Conservation (phyloP, 2,113 vertebrate species). For the Amazona vittata region DNA sequence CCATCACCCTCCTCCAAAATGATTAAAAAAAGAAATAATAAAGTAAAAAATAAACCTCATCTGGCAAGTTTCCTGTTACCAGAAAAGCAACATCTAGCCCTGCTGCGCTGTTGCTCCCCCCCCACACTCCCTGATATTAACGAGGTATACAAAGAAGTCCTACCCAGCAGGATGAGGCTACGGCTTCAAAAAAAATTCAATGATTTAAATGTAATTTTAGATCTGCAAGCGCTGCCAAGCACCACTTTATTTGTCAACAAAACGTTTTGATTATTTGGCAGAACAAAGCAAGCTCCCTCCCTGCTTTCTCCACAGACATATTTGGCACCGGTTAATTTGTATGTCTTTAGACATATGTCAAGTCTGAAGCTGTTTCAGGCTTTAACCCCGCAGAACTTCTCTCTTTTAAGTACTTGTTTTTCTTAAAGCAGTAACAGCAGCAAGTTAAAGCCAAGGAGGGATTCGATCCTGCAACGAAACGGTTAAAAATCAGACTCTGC, state of each 20-base stretch:
- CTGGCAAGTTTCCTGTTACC: not conserved
- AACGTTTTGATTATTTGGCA: constrained; percentile 50
- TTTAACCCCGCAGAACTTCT: constrained; percentile 15
- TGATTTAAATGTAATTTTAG: constrained; percentile 36
- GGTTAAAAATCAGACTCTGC: constrained; percentile 70
- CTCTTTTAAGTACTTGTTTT: constrained; percentile 24
- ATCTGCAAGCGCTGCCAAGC: constrained; percentile 20
- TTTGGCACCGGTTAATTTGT: constrained; percentile 19
- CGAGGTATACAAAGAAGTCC: not conserved
- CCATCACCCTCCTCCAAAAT: not conserved
- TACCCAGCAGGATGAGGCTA: not conserved
- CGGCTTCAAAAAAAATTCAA: not conserved
- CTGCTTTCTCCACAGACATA: constrained; percentile 26
- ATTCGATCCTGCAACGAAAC: constrained; percentile 49
- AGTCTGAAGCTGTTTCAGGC: constrained; percentile 36
- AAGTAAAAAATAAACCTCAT: not conserved
- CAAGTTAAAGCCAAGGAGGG: constrained; percentile 4
- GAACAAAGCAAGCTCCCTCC: constrained; percentile 48
- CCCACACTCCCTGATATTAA: not conserved
- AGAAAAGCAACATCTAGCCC: not conserved
- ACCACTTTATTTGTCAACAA: constrained; percentile 65
- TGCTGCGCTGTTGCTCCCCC: not conserved
- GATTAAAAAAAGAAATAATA: not conserved
- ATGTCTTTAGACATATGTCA: constrained; percentile 29
- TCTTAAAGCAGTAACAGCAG: not conserved